Conservation (phyloP, 2,888 invertebrate species). For the Hoplodrina ambigua region DNA sequence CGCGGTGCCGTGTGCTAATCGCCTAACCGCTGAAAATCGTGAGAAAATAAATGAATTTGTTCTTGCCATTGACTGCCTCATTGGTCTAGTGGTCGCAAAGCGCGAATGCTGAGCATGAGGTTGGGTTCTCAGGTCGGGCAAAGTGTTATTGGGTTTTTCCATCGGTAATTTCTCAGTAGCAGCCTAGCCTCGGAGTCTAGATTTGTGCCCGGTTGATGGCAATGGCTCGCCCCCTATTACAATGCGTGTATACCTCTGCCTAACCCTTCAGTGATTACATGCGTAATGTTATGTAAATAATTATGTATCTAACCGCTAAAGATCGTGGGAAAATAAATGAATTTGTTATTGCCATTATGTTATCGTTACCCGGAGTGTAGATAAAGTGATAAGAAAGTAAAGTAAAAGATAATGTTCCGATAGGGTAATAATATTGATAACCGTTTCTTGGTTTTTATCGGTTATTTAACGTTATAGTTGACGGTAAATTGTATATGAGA, state of each 20-base stretch:
- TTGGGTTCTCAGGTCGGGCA: no score
- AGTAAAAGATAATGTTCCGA: slow-evolving; percentile 42
- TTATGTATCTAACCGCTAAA: slow-evolving; percentile 8
- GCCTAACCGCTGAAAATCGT: slow-evolving; percentile 34
- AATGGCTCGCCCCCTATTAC: no score
- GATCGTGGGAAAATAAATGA: slow-evolving; percentile 53
- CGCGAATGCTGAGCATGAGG: no score
- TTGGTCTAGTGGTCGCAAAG: no score
- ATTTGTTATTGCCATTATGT: slow-evolving; percentile 18
- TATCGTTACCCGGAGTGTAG: slow-evolving; percentile 16
- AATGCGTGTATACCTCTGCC: no score
- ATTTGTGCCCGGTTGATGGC: no score
- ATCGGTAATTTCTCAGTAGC: no score
- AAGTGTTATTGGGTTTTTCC: no score
- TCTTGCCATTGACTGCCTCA: no score
- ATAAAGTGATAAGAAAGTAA: slow-evolving; percentile 39
- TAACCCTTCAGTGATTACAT: no score
- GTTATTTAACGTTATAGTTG: neutral
- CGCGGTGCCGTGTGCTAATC: no score
- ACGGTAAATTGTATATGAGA: neutral
- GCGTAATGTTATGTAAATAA: slow-evolving; percentile 10
- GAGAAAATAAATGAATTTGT: slow-evolving; percentile 37
- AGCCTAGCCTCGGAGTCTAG: no score
- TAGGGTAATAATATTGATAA: slow-evolving; percentile 30
- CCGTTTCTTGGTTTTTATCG: slow-evolving; percentile 27